Evolutionary conservation across 2,113 vertebrate genomes (phyloP).

Genomic region (Cheilinus undulatus): DNA sequence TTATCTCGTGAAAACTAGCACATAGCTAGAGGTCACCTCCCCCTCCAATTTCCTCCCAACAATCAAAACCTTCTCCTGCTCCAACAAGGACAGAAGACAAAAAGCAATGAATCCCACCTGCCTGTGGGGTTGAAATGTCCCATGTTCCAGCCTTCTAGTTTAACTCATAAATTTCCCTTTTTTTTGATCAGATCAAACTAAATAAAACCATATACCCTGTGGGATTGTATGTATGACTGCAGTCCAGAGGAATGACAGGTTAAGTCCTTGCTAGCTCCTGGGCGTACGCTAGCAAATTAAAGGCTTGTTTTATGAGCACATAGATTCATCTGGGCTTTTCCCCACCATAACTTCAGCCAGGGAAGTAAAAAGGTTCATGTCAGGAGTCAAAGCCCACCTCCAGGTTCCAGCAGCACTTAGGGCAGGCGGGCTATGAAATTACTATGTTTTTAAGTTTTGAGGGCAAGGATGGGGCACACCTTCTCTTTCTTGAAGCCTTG

Average conservation of each 20-base stretch:
- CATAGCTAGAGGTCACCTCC: slow-evolving; percentile 51
- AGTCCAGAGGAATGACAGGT: slow-evolving; percentile 45
- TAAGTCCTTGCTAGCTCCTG: slow-evolving; percentile 49
- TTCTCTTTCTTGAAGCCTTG: slow-evolving; percentile 58
- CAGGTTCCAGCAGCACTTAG: slow-evolving; percentile 43
- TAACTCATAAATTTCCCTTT: slow-evolving; percentile 56
- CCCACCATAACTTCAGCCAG: slow-evolving; percentile 37
- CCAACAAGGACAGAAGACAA: slow-evolving; percentile 40
- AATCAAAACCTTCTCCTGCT: slow-evolving; percentile 21
- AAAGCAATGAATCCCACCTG: slow-evolving; percentile 59
- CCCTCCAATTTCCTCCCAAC: slow-evolving; percentile 45
- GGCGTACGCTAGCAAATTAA: slow-evolving; percentile 68
- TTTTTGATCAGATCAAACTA: slow-evolving; percentile 62
- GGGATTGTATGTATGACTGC: slow-evolving; percentile 48
- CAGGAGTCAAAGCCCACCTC: slow-evolving; percentile 29
- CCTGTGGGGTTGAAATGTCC: slow-evolving; percentile 53
- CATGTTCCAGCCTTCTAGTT: slow-evolving; percentile 22
- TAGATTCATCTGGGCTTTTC: slow-evolving; percentile 66
- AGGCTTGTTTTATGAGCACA: slow-evolving; percentile 71
- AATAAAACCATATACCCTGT: slow-evolving; percentile 37
- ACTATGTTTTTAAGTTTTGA: slow-evolving; percentile 54
- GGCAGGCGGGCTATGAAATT: slow-evolving; percentile 36
- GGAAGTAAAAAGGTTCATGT: slow-evolving; percentile 41
- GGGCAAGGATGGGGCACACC: slow-evolving; percentile 58
- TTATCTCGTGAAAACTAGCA: slow-evolving; percentile 31